Percentiles rank a stretch among this genome's conserved stretches.
These are phyloP conservation scores for Narcine bancroftii DNA, from an alignment of 2,113 vertebrate species.

Conservation along the genomic window DNA sequence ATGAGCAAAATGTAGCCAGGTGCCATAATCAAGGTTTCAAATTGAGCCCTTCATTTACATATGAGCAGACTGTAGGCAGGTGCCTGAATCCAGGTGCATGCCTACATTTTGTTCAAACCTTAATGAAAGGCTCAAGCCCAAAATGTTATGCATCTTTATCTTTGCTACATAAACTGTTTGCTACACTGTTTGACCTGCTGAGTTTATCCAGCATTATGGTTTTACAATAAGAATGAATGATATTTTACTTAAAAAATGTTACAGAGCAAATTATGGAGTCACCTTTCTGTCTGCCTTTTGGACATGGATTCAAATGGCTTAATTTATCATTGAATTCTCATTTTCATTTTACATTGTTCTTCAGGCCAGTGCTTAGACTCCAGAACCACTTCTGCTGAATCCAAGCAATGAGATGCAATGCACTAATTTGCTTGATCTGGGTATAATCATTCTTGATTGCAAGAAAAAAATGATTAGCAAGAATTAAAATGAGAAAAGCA, in stretches of 20 bases:
- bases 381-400: not conserved
- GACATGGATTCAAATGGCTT: not conserved
- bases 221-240: too few relatives aligned
- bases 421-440: not conserved
- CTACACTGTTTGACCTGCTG: too few relatives aligned
- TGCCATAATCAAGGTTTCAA: too few relatives aligned
- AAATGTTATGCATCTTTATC: too few relatives aligned
- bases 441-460: not conserved
- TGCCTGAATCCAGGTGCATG: too few relatives aligned
- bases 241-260: not conserved
- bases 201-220: too few relatives aligned
- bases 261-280: not conserved
- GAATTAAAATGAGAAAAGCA: not conserved
- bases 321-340: not conserved
- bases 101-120: too few relatives aligned
- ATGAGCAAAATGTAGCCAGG: too few relatives aligned
- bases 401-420: not conserved
- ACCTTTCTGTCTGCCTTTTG: not conserved
- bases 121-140: too few relatives aligned
- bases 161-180: too few relatives aligned
- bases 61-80: too few relatives aligned
- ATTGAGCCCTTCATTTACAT: too few relatives aligned
- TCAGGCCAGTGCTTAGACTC: not conserved
- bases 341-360: not conserved
- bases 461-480: not conserved